Conservation (phyloP, 2,113 vertebrate genomes). For the Calonectris borealis region DNA sequence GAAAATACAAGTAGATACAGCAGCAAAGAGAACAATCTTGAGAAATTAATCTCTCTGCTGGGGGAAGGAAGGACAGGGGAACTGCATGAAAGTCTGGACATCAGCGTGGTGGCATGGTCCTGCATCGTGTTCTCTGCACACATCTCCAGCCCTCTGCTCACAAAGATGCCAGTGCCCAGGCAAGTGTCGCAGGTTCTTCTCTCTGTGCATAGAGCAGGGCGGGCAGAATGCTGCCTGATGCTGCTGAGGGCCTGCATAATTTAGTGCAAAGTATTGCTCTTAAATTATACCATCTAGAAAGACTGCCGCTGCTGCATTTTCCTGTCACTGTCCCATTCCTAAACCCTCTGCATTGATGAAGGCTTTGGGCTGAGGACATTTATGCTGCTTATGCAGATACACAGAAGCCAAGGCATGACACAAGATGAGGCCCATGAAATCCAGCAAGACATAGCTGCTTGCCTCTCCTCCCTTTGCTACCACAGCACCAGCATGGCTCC, state of each 20-base stretch:
- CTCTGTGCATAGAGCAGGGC: background rate
- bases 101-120: background rate
- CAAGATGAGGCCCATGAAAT: background rate
- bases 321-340: background rate
- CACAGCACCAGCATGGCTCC: background rate
- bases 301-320: background rate
- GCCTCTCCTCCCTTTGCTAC: background rate
- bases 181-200: accelerated
- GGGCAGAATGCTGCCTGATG: background rate
- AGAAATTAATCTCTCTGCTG: background rate
- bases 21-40: background rate
- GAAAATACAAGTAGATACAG: background rate
- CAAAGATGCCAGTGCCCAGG: background rate
- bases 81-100: background rate
- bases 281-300: background rate
- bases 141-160: background rate
- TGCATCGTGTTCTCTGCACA: background rate
- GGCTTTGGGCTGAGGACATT: background rate
- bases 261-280: background rate
- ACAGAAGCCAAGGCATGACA: background rate
- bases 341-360: background rate
- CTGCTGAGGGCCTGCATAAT: background rate
- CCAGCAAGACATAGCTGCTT: background rate
- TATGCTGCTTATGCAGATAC: background rate
- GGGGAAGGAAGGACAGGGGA: background rate